These are phyloP conservation scores for Dynastes tityus DNA, from an alignment of 2,888 invertebrate species.

Conservation along the genomic window DNA sequence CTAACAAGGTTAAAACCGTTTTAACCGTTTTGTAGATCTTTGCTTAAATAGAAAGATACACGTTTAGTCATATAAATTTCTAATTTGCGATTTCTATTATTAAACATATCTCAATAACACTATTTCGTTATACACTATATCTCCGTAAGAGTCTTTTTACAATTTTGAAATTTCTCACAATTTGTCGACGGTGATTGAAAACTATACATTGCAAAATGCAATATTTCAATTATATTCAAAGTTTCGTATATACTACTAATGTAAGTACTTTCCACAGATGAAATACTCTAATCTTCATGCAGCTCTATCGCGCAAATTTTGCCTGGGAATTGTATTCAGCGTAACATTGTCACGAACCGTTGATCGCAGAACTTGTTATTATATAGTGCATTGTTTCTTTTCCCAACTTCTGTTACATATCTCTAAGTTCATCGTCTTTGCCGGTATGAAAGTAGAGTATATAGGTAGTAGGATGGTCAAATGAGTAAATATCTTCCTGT, in stretches of 20 bases:
- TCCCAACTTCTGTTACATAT: constrained; percentile 40
- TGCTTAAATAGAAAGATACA: neutral
- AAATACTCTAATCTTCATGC: neutral
- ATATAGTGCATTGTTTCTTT: constrained; percentile 44
- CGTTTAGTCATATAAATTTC: neutral
- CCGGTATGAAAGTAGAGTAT: constrained; percentile 17
- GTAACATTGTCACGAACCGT: constrained; percentile 37
- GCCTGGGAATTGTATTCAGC: constrained; percentile 11
- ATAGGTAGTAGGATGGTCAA: constrained; percentile 22
- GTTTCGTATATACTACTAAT: too few species aligned
- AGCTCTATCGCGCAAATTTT: constrained; percentile 22
- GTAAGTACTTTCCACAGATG: neutral
- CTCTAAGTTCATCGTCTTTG: constrained; percentile 41
- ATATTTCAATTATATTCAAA: too few species aligned
- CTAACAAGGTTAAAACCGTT: too few species aligned
- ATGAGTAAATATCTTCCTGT: constrained; percentile 20
- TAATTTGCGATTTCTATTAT: too few species aligned
- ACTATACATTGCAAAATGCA: too few species aligned
- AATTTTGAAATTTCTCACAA: too few species aligned
- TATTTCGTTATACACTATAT: too few species aligned
- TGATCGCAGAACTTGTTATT: constrained; percentile 40
- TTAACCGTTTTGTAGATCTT: too few species aligned
- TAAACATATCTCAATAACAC: too few species aligned
- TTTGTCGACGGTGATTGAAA: too few species aligned
- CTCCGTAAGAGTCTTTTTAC: too few species aligned